Evolutionary conservation across 2,797 vertebrate species (phyloP).

Genomic region (Mallotus villosus): DNA sequence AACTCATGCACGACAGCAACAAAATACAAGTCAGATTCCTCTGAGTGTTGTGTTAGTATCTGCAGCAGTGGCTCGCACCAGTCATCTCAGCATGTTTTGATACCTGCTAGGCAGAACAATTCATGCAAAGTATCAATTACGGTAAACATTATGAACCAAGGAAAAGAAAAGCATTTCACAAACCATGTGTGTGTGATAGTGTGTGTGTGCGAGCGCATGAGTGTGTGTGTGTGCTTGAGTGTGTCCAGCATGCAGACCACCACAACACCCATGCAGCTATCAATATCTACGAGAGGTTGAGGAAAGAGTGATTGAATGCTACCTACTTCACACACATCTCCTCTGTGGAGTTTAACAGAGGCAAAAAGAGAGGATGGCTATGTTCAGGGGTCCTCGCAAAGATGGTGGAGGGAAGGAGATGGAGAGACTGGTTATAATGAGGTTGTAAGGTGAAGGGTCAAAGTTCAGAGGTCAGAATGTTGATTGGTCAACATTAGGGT

Average conservation of each 20-base stretch:
- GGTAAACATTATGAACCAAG: background rate
- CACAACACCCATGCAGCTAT: slow-evolving; percentile 1
- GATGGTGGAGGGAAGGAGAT: slow-evolving; percentile 26
- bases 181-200: slow-evolving; percentile 2
- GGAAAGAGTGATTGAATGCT: slow-evolving; percentile 19
- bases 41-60: no score
- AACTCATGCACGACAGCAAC: background rate
- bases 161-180: no score
- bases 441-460: slow-evolving; percentile 29
- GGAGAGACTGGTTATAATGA: slow-evolving; percentile 32
- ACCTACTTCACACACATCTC: slow-evolving; percentile 53
- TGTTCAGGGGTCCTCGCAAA: slow-evolving; percentile 57
- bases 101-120: background rate
- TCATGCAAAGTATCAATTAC: background rate
- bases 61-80: background rate
- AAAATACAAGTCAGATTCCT: no score
- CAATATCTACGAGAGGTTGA: background rate
- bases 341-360: slow-evolving; percentile 33
- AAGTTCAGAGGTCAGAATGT: slow-evolving; percentile 31
- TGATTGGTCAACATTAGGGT: background rate
- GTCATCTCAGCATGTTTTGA: no score
- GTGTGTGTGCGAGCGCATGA: background rate
- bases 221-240: background rate
- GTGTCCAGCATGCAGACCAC: background rate
- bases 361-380: slow-evolving; percentile 28